Evolutionary conservation across 2,113 vertebrate species (phyloP).

Genomic region (Vulpes ferrilata): DNA sequence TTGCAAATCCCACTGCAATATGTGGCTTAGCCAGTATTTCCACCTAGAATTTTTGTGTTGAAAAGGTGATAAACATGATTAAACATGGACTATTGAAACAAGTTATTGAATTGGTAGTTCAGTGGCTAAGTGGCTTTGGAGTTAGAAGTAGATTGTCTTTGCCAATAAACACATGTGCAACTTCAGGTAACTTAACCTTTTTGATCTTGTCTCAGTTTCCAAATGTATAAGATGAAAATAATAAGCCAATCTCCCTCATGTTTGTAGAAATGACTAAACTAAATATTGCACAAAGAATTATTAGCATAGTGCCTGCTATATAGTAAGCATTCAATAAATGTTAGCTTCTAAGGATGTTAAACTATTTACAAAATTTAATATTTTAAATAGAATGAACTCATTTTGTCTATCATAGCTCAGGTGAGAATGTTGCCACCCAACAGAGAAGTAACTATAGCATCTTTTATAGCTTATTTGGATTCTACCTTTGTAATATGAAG

Average conservation of each 20-base stretch:
- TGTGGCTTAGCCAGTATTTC: background rate
- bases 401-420: background rate
- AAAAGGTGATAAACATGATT: background rate
- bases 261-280: background rate
- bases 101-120: background rate
- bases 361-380: constrained; percentile 2
- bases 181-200: constrained; percentile 23
- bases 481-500: constrained; percentile 7
- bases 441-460: background rate
- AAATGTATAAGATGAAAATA: constrained; percentile 37
- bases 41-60: background rate
- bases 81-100: background rate
- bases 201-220: background rate
- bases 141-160: background rate
- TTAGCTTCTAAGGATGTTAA: constrained; percentile 10
- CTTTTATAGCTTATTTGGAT: background rate
- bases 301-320: background rate
- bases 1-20: constrained; percentile 9
- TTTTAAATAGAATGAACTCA: background rate
- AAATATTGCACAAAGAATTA: background rate
- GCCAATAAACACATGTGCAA: background rate
- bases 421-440: background rate
- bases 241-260: background rate
- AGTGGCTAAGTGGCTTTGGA: background rate
- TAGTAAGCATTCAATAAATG: background rate